Evolutionary conservation across 2,113 vertebrate genomes (phyloP), one percentile per base, ranked within the genome.

Genomic region (Dipodomys spectabilis): DNA sequence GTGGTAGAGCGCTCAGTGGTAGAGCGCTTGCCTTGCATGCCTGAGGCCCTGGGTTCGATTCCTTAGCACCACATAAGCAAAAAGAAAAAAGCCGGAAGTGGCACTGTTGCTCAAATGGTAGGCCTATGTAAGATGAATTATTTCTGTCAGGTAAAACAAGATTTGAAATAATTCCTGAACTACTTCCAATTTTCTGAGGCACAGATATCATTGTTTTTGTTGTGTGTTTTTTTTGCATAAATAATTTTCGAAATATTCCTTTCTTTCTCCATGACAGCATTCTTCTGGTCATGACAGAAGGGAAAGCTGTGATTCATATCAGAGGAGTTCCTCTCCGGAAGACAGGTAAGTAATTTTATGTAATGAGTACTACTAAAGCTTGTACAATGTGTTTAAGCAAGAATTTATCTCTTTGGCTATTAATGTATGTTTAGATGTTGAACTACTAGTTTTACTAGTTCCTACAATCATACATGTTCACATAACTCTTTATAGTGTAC

Each of bases 251-350:
- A 93, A 90, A 82, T 25, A 0, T n/a, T 74, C 6, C 4, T 13
- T n/a, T 92, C 81, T 7, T 28, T 92, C 81, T 7, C 82, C 93
- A 72, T 95, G 71, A 93, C 97, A 98, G 98, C 97, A 98, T 92
- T 97, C 97, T 79, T 98, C 98, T 71, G 95, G 92, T 92, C 95
- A 97, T 0, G 98, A 98, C 92, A 98, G 94, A 96, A 97, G 92
- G 74, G 98, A 98, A 82, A 96, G 93, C 90, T 94, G 97, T 85
- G 96, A 95, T 96, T 98, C 97, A 30, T 94, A 82, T 39, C 97
- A 94, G 32, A 97, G 88, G 82, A 98, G 96, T 75, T 96, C 98
- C 68, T 98, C 98, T 94, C 98, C 98, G 91, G 98, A 98, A 88
- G 98, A 98, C 93, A 98, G 98, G 98, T 98, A 98, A 73, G 89